Conservation (phyloP, 2,888 invertebrate species). For the Cerastoderma edule region DNA sequence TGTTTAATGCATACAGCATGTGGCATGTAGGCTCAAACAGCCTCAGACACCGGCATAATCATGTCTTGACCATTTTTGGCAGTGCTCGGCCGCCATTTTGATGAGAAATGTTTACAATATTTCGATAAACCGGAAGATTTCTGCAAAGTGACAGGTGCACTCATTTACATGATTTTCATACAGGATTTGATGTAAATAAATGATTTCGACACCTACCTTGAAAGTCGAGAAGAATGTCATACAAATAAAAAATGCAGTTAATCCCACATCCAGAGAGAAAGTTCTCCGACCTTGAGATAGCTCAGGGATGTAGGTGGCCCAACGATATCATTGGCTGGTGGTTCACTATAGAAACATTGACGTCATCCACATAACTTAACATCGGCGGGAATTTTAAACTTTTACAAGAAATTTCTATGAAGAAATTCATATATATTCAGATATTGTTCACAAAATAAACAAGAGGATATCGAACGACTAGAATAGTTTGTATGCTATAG, state of each 20-base stretch:
- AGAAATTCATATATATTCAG: too few species aligned
- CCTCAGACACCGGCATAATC: not conserved
- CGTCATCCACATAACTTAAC: constrained; percentile 52
- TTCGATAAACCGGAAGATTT: constrained; percentile 9
- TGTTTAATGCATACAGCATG: not conserved
- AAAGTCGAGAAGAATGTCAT: not conserved
- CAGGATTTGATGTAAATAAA: not conserved
- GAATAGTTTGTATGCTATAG: too few species aligned
- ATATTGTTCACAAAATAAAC: too few species aligned
- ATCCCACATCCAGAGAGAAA: constrained; percentile 29
- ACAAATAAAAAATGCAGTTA: constrained; percentile 19
- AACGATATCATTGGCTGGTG: constrained; percentile 40
- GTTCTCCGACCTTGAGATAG: constrained; percentile 53
- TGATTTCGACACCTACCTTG: not conserved
- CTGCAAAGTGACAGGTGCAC: not conserved
- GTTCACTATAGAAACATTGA: constrained; percentile 55
- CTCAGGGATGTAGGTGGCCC: constrained; percentile 40
- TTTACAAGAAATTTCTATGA: too few species aligned
- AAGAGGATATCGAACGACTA: too few species aligned
- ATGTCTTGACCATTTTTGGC: constrained; percentile 30
- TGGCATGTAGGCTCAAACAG: not conserved
- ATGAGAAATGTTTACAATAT: constrained; percentile 27
- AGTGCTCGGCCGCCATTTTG: constrained; percentile 30
- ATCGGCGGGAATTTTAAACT: constrained; percentile 33
- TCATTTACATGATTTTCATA: not conserved